These are phyloP conservation scores for Macheiramphus alcinus DNA, from an alignment of 2,113 vertebrate genomes.

Conservation along the genomic window DNA sequence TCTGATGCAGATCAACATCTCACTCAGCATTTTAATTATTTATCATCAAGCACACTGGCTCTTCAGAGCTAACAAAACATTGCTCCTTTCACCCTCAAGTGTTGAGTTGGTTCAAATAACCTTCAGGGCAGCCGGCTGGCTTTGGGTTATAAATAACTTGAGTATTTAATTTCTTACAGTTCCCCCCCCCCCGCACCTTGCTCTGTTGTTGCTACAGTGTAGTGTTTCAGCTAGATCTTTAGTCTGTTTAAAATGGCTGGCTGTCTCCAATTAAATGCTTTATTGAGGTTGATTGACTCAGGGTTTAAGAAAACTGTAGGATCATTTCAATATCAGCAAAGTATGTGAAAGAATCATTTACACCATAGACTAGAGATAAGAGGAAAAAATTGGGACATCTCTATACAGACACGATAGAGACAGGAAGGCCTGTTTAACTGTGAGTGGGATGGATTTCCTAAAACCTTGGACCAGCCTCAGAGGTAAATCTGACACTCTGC, in stretches of 20 bases:
- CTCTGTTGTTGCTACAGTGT: neutral
- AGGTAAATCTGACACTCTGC: neutral
- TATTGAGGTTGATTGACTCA: neutral
- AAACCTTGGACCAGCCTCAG: neutral
- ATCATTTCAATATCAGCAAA: neutral
- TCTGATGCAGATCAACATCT: neutral
- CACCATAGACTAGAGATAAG: neutral
- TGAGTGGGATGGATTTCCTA: neutral
- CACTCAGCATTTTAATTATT: conserved; percentile 26
- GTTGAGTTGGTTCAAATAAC: conserved; percentile 41
- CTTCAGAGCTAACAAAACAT: conserved; percentile 18
- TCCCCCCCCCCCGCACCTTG: neutral
- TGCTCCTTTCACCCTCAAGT: conserved; percentile 33
- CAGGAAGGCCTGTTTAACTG: neutral
- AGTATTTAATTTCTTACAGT: conserved; percentile 1
- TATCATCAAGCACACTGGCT: neutral
- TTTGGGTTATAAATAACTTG: conserved; percentile 41
- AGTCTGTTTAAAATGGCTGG: neutral
- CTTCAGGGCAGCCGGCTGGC: neutral
- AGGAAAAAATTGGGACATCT: neutral
- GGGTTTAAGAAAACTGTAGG: neutral
- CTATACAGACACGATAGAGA: neutral
- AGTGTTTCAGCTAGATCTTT: neutral
- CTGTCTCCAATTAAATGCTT: neutral
- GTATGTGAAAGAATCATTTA: neutral